Percentiles rank a stretch among this genome's conserved stretches.
These are phyloP conservation scores for Palythoa caribaeorum DNA, from an alignment of 92 coral and sea anemone species.

Conservation along the genomic window DNA sequence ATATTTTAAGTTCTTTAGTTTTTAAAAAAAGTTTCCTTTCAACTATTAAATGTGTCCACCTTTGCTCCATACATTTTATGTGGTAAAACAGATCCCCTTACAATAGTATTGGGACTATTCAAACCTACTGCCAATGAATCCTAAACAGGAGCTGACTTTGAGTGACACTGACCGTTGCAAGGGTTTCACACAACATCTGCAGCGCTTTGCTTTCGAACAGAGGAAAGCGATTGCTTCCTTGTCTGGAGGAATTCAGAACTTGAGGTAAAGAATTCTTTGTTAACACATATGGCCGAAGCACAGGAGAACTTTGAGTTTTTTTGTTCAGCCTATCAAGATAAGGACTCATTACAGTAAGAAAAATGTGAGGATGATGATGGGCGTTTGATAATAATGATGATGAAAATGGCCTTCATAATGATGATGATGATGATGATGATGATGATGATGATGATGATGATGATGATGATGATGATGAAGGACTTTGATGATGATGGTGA, in stretches of 20 bases:
- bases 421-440: no score
- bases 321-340: not conserved
- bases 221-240: slow-evolving; percentile 59
- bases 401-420: no score
- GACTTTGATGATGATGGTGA: not conserved
- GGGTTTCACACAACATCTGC: slow-evolving; percentile 83
- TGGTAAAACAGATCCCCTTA: no score
- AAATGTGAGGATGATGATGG: not conserved
- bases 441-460: not conserved
- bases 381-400: no score
- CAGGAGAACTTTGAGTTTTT: no score
- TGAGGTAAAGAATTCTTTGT: slow-evolving; percentile 38
- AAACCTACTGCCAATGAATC: not conserved
- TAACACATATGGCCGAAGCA: not conserved
- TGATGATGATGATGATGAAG: no score
- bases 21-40: no score
- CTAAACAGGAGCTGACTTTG: slow-evolving; percentile 80
- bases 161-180: slow-evolving; percentile 93
- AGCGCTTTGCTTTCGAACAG: slow-evolving; percentile 72
- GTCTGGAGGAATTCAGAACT: slow-evolving; percentile 37
- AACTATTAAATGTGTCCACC: no score
- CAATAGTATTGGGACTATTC: not conserved
- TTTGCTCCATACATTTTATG: no score
- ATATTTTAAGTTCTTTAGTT: no score
- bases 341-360: no score